Base-by-base conservation (phyloP, 2,888 invertebrate species). In the Orthosia gothica region DNA sequence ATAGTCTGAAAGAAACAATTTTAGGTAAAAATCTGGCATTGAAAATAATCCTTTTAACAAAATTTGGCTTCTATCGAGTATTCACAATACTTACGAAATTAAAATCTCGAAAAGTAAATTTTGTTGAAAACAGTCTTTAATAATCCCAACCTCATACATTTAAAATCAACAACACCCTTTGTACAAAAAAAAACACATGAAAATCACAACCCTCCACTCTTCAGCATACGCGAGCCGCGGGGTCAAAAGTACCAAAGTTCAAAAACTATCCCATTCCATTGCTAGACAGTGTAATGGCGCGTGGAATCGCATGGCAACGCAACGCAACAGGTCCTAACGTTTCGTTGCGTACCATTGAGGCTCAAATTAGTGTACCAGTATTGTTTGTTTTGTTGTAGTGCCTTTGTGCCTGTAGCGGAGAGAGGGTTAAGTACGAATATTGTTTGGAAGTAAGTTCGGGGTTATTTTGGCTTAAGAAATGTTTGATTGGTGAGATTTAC, bases 301-400 rank as follows among this genome's bases (percentile, higher is more conserved):
- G 73, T 63, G 62, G 63, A 40, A 77, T 74, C 55, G 84, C 74
- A 70, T 55, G 20, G 63, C 54, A 72, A 65, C 70, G 83, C 83
- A 86, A 86, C 84, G 86, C 86, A 86, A 86, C 86, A 86, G 86
- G 86, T 82, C 68, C 13, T 52, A 57, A 12, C 70, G 67, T 81
- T 63, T 26, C 76, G 61, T 49, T 86, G 57, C 67, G 61, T 79
- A 50, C 65, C 50, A 63, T 80, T 82, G 82, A 74, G 70, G 79
- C 74, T 55, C 62, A 70, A 84, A 86, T 86, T 83, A 86, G 75
- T 86, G 72, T 45, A 68, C 62, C 76, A 65, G 68, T 66, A 58
- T 69, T 76, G 80, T 80, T 79, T 80, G 71, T 64, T 70, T 58
- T 49, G 75, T 59, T 15, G 16, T 54, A 49, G 61, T 63, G 54